phyloP scores from a whole-genome alignment of 2,888 invertebrate genomes.

The Nasonovia ribisnigri region DNA sequence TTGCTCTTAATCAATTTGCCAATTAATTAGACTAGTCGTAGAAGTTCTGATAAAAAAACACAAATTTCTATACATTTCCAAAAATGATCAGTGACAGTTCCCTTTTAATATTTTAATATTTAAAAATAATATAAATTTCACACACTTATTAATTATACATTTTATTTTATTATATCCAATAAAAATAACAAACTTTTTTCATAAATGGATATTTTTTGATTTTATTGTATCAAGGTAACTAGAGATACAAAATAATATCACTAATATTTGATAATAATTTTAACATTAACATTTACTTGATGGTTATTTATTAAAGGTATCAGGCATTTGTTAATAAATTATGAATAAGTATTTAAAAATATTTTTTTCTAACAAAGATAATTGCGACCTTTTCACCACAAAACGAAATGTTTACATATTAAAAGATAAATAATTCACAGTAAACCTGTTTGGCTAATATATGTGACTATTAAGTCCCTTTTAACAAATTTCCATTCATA shows the following conservation, averaged over 20 bases:
- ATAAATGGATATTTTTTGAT: not conserved
- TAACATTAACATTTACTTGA: not conserved
- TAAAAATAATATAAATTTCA: not conserved
- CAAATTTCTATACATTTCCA: not conserved
- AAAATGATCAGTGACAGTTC: not conserved
- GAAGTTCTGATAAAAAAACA: not conserved
- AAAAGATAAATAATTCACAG: not conserved
- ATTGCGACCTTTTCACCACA: not conserved
- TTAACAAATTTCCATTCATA: not conserved
- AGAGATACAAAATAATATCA: not conserved
- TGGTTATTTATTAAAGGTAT: not conserved
- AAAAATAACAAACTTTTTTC: not conserved
- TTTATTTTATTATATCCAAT: not conserved
- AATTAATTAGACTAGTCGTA: not conserved
- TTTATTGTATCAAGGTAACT: not conserved
- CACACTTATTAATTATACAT: not conserved
- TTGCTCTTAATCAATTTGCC: not conserved
- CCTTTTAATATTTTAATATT: not conserved
- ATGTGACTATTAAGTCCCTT: not conserved
- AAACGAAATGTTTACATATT: not conserved
- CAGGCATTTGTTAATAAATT: not conserved
- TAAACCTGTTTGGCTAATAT: not conserved
- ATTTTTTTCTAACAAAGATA: not conserved
- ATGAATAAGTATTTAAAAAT: not conserved
- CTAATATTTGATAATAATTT: not conserved